phyloP scores from a whole-genome alignment of 2,113 vertebrate species.

The Argyrosomus japonicus region DNA sequence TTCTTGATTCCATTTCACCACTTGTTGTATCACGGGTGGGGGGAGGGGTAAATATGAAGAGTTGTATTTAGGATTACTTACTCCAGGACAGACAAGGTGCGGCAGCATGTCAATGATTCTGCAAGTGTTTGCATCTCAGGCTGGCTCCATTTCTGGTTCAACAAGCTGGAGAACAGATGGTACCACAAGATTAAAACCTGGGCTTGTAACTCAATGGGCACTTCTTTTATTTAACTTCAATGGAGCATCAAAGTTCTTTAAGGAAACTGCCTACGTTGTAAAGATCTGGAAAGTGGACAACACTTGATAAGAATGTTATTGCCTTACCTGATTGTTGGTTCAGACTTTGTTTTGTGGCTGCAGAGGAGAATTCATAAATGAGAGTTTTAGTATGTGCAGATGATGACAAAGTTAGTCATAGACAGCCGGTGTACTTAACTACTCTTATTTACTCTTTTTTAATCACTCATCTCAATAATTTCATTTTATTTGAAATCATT shows the following conservation, averaged over 20 bases:
- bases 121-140: constrained; percentile 66
- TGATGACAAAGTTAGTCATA: neutral
- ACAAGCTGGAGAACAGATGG: constrained; percentile 59
- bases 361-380: neutral
- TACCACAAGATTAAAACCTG: neutral
- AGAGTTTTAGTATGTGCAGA: neutral
- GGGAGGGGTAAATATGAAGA: neutral
- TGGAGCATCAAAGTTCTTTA: constrained; percentile 14
- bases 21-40: neutral
- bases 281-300: neutral
- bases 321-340: constrained; percentile 66
- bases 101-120: constrained; percentile 57
- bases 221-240: constrained; percentile 7
- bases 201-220: neutral
- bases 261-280: constrained; percentile 18
- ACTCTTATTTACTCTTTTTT: no score
- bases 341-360: constrained; percentile 40
- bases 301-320: neutral
- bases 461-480: no score
- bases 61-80: constrained; percentile 58
- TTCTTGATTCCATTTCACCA: neutral
- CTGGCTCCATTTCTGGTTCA: constrained; percentile 72
- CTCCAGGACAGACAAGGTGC: constrained; percentile 73
- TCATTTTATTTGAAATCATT: no score
- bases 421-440: neutral